phyloP scores from a whole-genome alignment of 2,113 vertebrate genomes.

The Poeciliopsis retropinna region DNA sequence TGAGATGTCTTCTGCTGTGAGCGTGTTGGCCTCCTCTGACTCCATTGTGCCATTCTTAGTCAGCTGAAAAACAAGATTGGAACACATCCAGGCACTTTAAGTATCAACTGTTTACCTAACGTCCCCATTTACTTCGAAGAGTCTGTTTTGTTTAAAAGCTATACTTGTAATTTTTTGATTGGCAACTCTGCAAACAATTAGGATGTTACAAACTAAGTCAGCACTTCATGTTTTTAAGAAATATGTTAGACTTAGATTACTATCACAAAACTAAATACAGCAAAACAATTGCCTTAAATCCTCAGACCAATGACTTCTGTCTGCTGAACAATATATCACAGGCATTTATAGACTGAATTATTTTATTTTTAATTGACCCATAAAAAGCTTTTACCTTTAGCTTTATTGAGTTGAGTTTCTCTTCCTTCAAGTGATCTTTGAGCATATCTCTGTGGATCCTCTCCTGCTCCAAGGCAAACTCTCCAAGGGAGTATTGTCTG shows the following conservation, averaged over 20 bases:
- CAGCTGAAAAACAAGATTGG: slow-evolving; percentile 81
- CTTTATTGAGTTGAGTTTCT: slow-evolving; percentile 95
- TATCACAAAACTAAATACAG: neutral
- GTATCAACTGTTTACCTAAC: neutral
- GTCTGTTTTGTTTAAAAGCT: neutral
- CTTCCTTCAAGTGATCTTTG: slow-evolving; percentile 93
- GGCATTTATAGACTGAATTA: neutral
- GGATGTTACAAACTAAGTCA: too few relatives aligned
- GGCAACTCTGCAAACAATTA: neutral
- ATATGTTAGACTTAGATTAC: neutral
- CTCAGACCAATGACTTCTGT: neutral
- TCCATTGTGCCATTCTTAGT: slow-evolving; percentile 96
- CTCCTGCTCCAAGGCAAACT: slow-evolving; percentile 96
- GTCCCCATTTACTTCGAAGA: neutral
- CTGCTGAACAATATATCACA: too few relatives aligned
- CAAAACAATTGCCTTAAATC: neutral
- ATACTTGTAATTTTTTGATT: neutral
- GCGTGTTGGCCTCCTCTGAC: slow-evolving; percentile 91
- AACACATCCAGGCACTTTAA: neutral
- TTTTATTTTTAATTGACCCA: neutral
- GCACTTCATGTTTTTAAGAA: neutral
- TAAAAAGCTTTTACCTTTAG: slow-evolving; percentile 74
- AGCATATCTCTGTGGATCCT: slow-evolving; percentile 94
- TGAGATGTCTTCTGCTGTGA: slow-evolving; percentile 96
- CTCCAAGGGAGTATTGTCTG: slow-evolving; percentile 93